Evolutionary conservation across 2,113 vertebrate genomes (phyloP).

Genomic region (Myrmecophaga tridactyla): DNA sequence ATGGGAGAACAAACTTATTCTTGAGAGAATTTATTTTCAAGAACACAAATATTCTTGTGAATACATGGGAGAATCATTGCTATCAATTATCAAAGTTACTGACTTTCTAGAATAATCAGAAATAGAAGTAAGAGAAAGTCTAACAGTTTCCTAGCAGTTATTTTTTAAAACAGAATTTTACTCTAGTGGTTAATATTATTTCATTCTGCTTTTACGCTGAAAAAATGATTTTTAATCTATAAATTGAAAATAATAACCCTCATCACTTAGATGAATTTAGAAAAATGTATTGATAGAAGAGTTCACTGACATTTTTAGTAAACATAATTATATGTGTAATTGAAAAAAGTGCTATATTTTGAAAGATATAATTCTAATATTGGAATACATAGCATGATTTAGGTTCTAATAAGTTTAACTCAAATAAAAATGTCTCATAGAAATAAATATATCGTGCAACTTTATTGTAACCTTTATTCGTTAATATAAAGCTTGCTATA

Average conservation of each 20-base stretch:
- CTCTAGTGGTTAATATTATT: background rate
- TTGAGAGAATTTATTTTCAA: too few relatives aligned
- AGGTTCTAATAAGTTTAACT: background rate
- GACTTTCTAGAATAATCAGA: background rate
- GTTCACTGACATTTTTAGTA: slow-evolving; percentile 35
- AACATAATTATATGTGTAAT: slow-evolving; percentile 42
- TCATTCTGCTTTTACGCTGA: background rate
- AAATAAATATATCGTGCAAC: background rate
- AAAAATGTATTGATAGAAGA: slow-evolving; percentile 23
- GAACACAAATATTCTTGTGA: background rate
- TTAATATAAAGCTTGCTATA: background rate
- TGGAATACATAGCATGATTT: background rate
- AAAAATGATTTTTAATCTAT: slow-evolving; percentile 15
- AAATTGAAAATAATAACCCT: slow-evolving; percentile 33
- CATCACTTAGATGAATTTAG: background rate
- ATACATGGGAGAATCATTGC: background rate
- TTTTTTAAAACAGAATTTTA: background rate
- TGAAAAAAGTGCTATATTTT: background rate
- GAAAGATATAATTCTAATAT: slow-evolving; percentile 29
- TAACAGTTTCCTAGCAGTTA: background rate
- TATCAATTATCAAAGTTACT: background rate
- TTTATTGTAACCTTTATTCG: background rate
- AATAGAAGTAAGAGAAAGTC: background rate
- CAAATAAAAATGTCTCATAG: background rate
- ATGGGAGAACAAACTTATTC: background rate